phyloP scores from a whole-genome alignment of 1,140 invertebrate species.

The Drosophila azteca region DNA sequence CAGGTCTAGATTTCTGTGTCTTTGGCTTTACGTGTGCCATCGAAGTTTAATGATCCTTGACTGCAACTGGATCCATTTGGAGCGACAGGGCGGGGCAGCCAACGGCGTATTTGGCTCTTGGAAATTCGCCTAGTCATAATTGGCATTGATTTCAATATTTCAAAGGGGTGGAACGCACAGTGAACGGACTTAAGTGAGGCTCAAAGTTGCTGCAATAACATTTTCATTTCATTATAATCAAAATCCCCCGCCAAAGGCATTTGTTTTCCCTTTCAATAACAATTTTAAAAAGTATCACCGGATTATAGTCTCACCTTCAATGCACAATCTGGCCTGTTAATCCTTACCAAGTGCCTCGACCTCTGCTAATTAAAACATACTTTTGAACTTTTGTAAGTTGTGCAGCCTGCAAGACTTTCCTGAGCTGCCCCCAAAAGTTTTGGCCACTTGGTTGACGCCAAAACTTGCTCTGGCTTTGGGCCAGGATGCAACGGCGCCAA shows the following conservation, averaged over 20 bases:
- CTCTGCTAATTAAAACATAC: too few species aligned
- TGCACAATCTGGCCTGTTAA: too few species aligned
- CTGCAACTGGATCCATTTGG: conserved; percentile 69
- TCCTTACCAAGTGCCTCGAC: too few species aligned
- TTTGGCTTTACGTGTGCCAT: conserved; percentile 27
- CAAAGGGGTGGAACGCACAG: conserved; percentile 1
- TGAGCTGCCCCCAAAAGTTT: too few species aligned
- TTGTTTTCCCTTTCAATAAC: neutral
- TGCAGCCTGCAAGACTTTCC: too few species aligned
- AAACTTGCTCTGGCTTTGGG: too few species aligned
- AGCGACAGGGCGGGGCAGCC: conserved; percentile 25
- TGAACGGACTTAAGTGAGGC: conserved; percentile 23
- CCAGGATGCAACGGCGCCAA: too few species aligned
- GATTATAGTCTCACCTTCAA: too few species aligned
- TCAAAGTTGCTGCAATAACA: conserved; percentile 12
- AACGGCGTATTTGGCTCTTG: conserved; percentile 17
- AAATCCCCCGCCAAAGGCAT: conserved; percentile 7
- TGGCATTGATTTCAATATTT: conserved; percentile 43
- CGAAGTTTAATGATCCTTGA: conserved; percentile 79
- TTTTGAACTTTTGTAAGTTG: too few species aligned
- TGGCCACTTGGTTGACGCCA: too few species aligned
- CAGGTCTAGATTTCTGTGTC: conserved; percentile 33
- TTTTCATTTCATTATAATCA: conserved; percentile 3
- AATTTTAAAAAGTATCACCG: neutral
- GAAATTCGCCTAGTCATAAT: conserved; percentile 33